Percentiles rank a stretch among this genome's conserved stretches.
Conservation (phyloP, 2,888 invertebrate species). For the Cephus sareptanus region DNA sequence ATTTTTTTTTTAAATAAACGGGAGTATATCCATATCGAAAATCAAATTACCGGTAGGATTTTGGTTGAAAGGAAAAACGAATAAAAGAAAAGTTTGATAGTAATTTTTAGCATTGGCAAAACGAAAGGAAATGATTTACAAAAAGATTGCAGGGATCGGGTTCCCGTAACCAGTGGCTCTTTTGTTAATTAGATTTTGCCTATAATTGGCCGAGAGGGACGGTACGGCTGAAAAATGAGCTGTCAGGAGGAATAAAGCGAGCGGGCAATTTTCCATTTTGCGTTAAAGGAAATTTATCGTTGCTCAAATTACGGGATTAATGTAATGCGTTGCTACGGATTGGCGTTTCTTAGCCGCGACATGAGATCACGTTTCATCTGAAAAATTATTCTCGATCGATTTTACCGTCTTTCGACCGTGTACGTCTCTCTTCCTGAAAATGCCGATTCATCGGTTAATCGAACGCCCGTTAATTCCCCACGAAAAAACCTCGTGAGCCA, state of each 20-base stretch:
- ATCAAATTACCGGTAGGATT: no score
- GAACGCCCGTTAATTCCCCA: no score
- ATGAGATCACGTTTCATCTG: slow-evolving; percentile 12
- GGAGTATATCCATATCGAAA: no score
- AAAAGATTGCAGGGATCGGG: no score
- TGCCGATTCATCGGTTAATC: no score
- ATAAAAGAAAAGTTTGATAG: no score
- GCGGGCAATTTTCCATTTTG: neutral
- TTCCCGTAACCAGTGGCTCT: neutral
- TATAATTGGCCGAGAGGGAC: slow-evolving; percentile 1
- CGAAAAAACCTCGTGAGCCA: no score
- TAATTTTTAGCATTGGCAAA: no score
- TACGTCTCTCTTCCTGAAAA: no score
- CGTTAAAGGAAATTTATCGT: slow-evolving; percentile 5
- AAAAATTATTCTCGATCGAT: slow-evolving; percentile 14
- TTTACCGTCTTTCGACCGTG: neutral
- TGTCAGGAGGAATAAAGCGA: neutral
- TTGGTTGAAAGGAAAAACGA: no score
- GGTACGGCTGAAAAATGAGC: neutral
- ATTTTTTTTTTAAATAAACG: no score
- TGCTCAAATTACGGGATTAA: slow-evolving; percentile 14
- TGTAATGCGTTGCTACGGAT: slow-evolving; percentile 2
- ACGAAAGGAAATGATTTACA: no score
- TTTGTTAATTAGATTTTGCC: slow-evolving; percentile 3
- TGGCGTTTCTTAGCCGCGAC: neutral